Conservation (phyloP, 2,113 vertebrate species). For the Spizaetus ornatus region DNA sequence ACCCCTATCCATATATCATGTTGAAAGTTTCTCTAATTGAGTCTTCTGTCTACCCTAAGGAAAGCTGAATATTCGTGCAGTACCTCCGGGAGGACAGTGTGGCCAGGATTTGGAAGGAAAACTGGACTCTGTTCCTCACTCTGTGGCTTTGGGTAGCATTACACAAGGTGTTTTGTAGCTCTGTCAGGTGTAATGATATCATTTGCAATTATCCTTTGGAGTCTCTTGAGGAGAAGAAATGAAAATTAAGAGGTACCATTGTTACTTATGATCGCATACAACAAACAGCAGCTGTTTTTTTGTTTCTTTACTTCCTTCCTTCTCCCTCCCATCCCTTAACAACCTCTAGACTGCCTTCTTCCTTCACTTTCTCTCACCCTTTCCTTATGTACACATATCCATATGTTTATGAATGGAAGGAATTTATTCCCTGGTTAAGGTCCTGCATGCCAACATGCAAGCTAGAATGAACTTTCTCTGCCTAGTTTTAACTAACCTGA, state of each 20-base stretch:
- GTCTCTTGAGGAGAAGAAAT: neutral
- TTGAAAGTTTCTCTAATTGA: neutral
- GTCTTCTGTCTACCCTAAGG: neutral
- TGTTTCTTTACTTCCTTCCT: neutral
- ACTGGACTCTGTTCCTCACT: neutral
- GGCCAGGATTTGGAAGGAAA: neutral
- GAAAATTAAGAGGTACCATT: neutral
- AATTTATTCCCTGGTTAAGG: neutral
- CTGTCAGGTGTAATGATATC: neutral
- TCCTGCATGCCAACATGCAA: neutral
- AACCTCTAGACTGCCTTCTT: neutral
- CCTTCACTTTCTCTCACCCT: neutral
- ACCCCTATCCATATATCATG: neutral
- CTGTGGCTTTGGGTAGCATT: neutral
- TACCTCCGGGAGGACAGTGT: neutral
- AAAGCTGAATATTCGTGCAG: neutral
- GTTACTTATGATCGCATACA: neutral
- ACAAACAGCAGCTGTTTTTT: neutral
- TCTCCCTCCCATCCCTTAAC: neutral
- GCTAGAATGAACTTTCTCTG: constrained; percentile 18
- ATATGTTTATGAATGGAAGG: neutral
- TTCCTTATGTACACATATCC: neutral
- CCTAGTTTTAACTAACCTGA: constrained; percentile 47
- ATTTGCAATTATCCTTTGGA: neutral
- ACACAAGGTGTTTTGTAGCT: neutral